A percentile compares a stretch with the other conserved stretches of the same genome.
Evolutionary conservation across 2,113 vertebrate species (phyloP).

Genomic region (Platysternon megacephalum): DNA sequence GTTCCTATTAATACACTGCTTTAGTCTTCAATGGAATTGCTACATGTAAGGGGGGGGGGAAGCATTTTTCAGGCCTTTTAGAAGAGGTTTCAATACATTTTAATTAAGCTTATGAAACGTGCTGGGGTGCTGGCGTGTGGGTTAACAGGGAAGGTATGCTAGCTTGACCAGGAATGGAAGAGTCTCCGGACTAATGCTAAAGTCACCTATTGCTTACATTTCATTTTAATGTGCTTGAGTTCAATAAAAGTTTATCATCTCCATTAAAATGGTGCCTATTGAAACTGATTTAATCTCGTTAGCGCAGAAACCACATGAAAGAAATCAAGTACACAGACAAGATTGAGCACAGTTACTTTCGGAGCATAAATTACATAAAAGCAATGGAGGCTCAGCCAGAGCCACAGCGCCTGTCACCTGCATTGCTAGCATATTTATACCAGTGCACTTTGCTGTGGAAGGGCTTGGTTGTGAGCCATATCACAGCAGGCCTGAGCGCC

Average conservation of each 20-base stretch:
- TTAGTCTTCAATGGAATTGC: background rate
- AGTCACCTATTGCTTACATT: slow-evolving; percentile 87
- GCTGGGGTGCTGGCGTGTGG: slow-evolving; percentile 69
- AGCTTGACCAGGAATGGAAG: slow-evolving; percentile 78
- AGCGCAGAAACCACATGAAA: slow-evolving; percentile 82
- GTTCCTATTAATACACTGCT: background rate
- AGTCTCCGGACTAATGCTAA: slow-evolving; percentile 72
- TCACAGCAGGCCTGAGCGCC: slow-evolving; percentile 42
- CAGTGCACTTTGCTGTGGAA: slow-evolving; percentile 20
- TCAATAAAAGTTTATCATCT: slow-evolving; percentile 87
- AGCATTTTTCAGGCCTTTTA: slow-evolving; percentile 61
- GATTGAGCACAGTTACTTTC: slow-evolving; percentile 60
- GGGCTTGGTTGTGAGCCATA: slow-evolving; percentile 70
- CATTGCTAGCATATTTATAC: slow-evolving; percentile 43
- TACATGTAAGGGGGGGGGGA: background rate
- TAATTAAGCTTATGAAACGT: slow-evolving; percentile 76
- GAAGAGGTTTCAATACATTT: slow-evolving; percentile 49
- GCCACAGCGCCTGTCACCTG: slow-evolving; percentile 62
- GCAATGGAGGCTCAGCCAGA: slow-evolving; percentile 14
- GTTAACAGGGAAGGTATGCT: slow-evolving; percentile 76
- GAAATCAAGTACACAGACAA: slow-evolving; percentile 66
- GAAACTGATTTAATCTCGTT: slow-evolving; percentile 82
- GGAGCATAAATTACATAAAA: slow-evolving; percentile 70
- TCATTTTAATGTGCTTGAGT: slow-evolving; percentile 83
- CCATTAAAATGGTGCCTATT: slow-evolving; percentile 83